Evolutionary conservation across 2,888 invertebrate species (phyloP).

Genomic region (Suillia variegata): DNA sequence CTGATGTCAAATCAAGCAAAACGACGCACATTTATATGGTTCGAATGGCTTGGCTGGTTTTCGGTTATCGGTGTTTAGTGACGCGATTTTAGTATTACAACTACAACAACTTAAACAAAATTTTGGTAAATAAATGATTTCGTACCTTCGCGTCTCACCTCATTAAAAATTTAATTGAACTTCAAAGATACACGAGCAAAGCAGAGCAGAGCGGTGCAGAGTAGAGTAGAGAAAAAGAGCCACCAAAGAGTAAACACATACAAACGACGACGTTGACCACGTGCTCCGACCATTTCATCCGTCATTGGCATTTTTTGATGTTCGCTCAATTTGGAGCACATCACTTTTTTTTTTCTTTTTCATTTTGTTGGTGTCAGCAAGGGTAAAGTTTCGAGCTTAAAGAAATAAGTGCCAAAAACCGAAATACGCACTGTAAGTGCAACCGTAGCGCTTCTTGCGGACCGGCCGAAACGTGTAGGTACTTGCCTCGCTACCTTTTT

Average conservation of each 20-base stretch:
- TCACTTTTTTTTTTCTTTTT: not conserved
- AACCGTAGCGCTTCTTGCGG: slow-evolving; percentile 5
- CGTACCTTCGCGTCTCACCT: not conserved
- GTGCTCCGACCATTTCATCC: not conserved
- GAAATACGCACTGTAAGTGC: not conserved
- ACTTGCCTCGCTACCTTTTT: not conserved
- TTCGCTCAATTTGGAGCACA: slow-evolving; percentile 1
- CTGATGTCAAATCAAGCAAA: slow-evolving; percentile 41
- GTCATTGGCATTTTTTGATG: not conserved
- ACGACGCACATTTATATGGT: slow-evolving; percentile 47
- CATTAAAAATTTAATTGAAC: slow-evolving; percentile 51
- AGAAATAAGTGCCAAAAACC: not conserved
- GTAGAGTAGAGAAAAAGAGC: not conserved
- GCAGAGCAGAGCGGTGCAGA: no score
- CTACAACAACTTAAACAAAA: not conserved
- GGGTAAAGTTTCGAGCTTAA: not conserved
- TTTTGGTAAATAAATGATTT: not conserved
- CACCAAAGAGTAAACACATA: not conserved
- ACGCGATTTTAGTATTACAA: slow-evolving; percentile 2
- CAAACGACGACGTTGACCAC: not conserved
- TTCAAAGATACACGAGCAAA: no score
- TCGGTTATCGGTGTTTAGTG: slow-evolving; percentile 15
- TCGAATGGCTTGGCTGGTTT: slow-evolving; percentile 25
- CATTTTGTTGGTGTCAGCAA: no score
- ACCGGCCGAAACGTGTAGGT: not conserved